Base-by-base conservation (phyloP, 2,888 invertebrate species). In the Hermodice carunculata region DNA sequence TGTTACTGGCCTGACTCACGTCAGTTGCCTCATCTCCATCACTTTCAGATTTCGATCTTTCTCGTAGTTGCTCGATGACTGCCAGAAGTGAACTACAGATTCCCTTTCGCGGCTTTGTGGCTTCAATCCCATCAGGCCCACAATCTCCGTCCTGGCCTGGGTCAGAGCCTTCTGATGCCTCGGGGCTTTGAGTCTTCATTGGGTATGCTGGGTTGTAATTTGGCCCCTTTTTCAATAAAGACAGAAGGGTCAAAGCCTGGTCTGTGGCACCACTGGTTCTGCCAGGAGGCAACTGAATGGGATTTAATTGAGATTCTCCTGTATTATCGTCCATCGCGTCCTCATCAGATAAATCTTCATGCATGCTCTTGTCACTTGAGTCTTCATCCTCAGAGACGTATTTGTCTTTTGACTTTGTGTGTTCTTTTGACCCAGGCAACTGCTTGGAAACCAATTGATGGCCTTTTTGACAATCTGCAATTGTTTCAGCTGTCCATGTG, bases 31-130 rank as follows among this genome's bases (percentile, higher is more conserved):
- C 66, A 14, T 78, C 78, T 1, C 68, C 61, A 58, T 80, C 81
- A 59, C 70, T 73, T 34, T 77, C 77, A 26, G 77, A 74, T 29
- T 70, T 71, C 2, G 77, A 77, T 31, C 76, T 62, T 67, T 83
- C 82, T 43, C 84, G 68, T 5, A 85, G 66, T 61, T 85, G 84
- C 64, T 84, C 85, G 64, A 85, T 85, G 28, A 84, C 85, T 5
- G 83, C 84, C 28, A 85, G 69, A 14, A 85, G 70, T n/a, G 84
- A 82, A 8, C 82, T 81, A 34, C 83, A 82, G 52, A 85, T 85
- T 3, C 84, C 84, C 19, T 46, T 56, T 19, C 8, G 28, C 24
- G 37, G 48, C 49, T 56, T 57, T 17, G 37, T 34, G 26, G 29
- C 43, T n/a, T 34, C 56, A 14, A 24, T 46, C 6, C 32, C 28